These are phyloP conservation scores for Cosmia trapezina DNA, from an alignment of 2,888 invertebrate genomes.

Conservation along the genomic window DNA sequence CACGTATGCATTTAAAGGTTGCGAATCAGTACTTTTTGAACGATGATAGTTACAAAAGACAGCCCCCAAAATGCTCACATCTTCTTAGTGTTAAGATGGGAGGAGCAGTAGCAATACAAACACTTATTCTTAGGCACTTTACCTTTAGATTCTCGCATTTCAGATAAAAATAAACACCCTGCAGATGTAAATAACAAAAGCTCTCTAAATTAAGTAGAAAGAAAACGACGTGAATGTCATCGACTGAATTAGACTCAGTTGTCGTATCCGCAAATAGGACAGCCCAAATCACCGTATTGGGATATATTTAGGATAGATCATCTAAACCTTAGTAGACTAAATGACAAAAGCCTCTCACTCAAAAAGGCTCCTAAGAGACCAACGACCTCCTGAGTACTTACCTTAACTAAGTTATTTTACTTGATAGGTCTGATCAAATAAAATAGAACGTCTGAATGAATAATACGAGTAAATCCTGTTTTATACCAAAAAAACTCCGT, in stretches of 20 bases:
- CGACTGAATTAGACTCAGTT: not conserved
- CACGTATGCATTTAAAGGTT: not conserved
- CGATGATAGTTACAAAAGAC: not conserved
- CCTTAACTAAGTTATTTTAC: slow-evolving; percentile 7
- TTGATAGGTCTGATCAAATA: slow-evolving; percentile 7
- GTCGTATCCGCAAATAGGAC: not conserved
- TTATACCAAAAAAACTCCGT: not conserved
- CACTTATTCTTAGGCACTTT: not conserved
- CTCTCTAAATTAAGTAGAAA: not conserved
- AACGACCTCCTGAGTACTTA: slow-evolving; percentile 5
- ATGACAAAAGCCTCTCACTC: slow-evolving; percentile 15
- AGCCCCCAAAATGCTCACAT: not conserved
- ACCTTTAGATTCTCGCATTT: not conserved
- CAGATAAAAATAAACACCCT: not conserved
- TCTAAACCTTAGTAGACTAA: slow-evolving; percentile 11
- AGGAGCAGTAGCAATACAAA: not conserved
- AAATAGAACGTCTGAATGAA: not conserved
- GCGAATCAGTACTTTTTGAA: not conserved
- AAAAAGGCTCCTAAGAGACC: not conserved
- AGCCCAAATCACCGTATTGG: not conserved
- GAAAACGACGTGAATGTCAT: not conserved
- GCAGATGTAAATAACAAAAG: not conserved
- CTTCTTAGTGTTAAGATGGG: not conserved
- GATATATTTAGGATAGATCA: slow-evolving; percentile 11
- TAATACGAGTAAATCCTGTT: slow-evolving; percentile 19